These are phyloP conservation scores for Leucophenga varia DNA, from an alignment of 1,140 invertebrate species.

Conservation along the genomic window DNA sequence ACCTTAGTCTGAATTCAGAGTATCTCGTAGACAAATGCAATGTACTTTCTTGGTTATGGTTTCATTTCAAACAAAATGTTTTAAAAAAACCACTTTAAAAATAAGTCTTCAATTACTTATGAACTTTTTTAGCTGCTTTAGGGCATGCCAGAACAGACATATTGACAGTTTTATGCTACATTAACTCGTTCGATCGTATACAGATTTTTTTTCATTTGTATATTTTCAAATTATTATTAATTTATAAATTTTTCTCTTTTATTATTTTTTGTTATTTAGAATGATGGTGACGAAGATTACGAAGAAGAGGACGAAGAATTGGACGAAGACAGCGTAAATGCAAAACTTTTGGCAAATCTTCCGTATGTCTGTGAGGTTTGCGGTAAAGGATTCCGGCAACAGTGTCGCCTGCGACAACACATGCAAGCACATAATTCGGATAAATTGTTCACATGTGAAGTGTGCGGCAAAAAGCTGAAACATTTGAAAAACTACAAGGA, in stretches of 20 bases:
- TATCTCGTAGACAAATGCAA: no score
- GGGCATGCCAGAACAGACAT: no score
- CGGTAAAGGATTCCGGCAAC: constrained; percentile 34
- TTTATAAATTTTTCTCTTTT: not conserved
- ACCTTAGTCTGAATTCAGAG: no score
- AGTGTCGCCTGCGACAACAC: constrained; percentile 42
- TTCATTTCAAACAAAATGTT: no score
- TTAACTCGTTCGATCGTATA: no score
- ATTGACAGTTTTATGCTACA: no score
- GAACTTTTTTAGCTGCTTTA: no score
- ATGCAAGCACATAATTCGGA: constrained; percentile 39
- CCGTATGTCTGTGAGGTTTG: constrained; percentile 35
- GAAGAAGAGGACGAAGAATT: constrained; percentile 23
- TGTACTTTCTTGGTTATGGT: no score
- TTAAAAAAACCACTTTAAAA: no score
- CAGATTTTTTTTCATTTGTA: no score
- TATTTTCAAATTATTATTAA: not conserved
- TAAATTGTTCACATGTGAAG: constrained; percentile 34
- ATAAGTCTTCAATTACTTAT: no score
- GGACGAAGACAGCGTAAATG: constrained; percentile 14
- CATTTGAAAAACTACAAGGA: constrained; percentile 47
- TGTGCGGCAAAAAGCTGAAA: constrained; percentile 41
- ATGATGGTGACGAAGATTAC: constrained; percentile 27
- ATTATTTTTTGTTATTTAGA: not conserved
- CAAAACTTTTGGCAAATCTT: not conserved